Percentiles rank a stretch among this genome's conserved stretches.
These are phyloP conservation scores for Mormyrus hasselquistii DNA, from an alignment of 2,797 vertebrate species.

Conservation along the genomic window DNA sequence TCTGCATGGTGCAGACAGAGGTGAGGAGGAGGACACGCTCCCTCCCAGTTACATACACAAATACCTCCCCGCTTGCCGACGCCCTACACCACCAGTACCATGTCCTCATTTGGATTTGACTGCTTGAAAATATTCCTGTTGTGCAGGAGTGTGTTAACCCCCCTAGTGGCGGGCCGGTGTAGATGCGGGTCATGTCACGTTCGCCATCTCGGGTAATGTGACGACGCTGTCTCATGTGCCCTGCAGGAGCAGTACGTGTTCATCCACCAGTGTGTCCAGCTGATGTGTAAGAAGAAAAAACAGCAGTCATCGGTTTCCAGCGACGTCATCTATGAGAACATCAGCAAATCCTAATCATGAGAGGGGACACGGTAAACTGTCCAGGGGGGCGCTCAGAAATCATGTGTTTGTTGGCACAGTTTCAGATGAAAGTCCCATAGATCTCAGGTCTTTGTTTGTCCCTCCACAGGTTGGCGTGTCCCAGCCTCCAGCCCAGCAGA, in stretches of 20 bases:
- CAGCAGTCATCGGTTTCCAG: conserved; percentile 83
- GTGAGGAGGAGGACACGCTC: conserved; percentile 44
- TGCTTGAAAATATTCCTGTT: background rate
- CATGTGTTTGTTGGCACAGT: background rate
- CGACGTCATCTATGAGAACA: conserved; percentile 90
- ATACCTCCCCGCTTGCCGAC: background rate
- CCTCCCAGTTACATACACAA: background rate
- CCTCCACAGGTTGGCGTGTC: background rate
- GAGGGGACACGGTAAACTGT: conserved; percentile 33
- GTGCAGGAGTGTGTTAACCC: background rate
- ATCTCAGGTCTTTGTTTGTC: background rate
- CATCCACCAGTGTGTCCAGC: conserved; percentile 89
- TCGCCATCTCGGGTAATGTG: too few species aligned
- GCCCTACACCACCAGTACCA: too few species aligned
- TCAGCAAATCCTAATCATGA: conserved; percentile 81
- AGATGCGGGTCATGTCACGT: background rate
- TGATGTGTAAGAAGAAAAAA: conserved; percentile 95
- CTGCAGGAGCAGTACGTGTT: conserved; percentile 92
- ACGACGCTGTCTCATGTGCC: background rate
- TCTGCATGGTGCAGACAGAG: conserved; percentile 98
- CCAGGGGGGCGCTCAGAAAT: too few species aligned
- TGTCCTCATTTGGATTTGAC: background rate
- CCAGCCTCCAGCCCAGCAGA: conserved; percentile 38
- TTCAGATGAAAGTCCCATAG: background rate
- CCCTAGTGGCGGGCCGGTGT: background rate